Percentiles rank a stretch among this genome's conserved stretches.
These are phyloP conservation scores for Taphrorychus bicolor DNA, from an alignment of 2,888 invertebrate species.

Conservation along the genomic window DNA sequence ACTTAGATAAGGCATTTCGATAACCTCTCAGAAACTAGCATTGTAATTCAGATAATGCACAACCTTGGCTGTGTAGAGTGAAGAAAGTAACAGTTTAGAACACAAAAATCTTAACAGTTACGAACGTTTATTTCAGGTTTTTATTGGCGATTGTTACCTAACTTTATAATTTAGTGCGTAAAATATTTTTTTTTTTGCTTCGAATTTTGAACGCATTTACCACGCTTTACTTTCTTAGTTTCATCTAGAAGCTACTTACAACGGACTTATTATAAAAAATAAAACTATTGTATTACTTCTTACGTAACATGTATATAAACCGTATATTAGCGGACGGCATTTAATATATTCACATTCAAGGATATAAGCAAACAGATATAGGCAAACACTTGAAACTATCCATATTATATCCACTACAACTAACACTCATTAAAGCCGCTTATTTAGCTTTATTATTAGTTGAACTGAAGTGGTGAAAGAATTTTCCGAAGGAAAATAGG, in stretches of 20 bases:
- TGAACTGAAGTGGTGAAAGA: too few species aligned
- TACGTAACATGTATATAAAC: neutral
- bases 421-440: neutral
- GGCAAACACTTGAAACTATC: neutral
- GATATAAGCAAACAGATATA: neutral
- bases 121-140: neutral
- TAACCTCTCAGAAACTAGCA: constrained; percentile 2
- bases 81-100: constrained; percentile 12
- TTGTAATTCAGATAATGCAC: constrained; percentile 16
- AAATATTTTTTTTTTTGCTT: neutral
- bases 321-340: too few species aligned
- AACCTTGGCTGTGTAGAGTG: constrained; percentile 8
- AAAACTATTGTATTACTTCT: too few species aligned
- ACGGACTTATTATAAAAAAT: too few species aligned
- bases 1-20: too few species aligned
- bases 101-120: neutral
- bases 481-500: too few species aligned
- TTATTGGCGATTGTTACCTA: neutral
- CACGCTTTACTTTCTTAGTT: too few species aligned
- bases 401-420: neutral
- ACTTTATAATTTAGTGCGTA: neutral
- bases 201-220: too few species aligned
- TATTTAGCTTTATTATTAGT: too few species aligned
- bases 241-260: too few species aligned
- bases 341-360: neutral